Evolutionary conservation across 23 tunicate species (phyloP), one percentile per base, ranked within the genome.

Genomic region (Styela plicata): DNA sequence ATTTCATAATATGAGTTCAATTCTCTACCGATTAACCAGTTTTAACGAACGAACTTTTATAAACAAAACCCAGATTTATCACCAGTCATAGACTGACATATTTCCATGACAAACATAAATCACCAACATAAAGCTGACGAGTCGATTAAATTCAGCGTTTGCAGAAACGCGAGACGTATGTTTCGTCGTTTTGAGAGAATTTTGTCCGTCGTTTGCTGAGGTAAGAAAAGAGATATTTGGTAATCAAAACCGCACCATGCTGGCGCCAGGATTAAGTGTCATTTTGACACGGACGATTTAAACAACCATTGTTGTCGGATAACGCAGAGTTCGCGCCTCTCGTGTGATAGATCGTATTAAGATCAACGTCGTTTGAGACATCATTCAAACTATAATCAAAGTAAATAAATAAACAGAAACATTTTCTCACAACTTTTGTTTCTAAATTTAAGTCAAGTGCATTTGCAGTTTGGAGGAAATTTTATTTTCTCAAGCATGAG

Each of bases 211-310:
- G 71, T 16, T 67, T 67, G 31, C 71, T 18, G 71, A 67, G 71
- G 31, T 25, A 67, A 25, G 71, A 29, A 29, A 27, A 44, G 57
- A 13, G 31, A 29, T 27, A 67, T 67, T 67, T 29, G 24, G 71
- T 22, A 67, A 67, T 67, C 71, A 67, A 67, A 67, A 22, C 24
- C 71, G 71, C 71, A 22, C 71, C 71, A 24, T 1, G 22, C 71
- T 67, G 71, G 71, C 71, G 71, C 71, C 71, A 67, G 71, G 71
- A 67, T 67, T 67, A 67, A 67, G 71, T 67, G 71, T 67, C 71
- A 67, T 67, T 67, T 67, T 1, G 71, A 67, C 71, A 67, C 71
- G 71, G 71, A 67, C 71, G 71, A 67, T 67, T 67, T 67, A 67
- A 27, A 29, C 71, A 16, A 25, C 71, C 31, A 67, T 67, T 67